Evolutionary conservation across 2,113 vertebrate species (phyloP).

Genomic region (Cynopterus brachyotis): DNA sequence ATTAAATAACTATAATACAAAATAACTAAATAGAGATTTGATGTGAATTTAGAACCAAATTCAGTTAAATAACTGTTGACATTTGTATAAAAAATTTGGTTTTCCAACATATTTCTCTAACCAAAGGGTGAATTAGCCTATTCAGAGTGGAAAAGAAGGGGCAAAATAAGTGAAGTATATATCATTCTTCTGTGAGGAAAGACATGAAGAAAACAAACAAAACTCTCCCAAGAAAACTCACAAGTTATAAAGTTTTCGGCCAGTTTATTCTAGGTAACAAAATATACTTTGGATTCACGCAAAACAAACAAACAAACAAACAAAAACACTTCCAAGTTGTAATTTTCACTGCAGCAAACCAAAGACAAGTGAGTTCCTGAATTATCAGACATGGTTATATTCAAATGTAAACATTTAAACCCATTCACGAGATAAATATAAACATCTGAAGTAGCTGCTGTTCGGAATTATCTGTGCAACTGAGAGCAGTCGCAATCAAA

Average conservation of each 20-base stretch:
- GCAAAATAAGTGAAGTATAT: not conserved
- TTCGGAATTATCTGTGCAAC: not conserved
- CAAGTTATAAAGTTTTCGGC: not conserved
- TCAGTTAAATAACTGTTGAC: constrained; percentile 16
- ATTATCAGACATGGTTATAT: not conserved
- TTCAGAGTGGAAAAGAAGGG: not conserved
- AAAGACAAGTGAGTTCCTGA: not conserved
- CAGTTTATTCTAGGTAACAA: not conserved
- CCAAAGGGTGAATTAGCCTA: not conserved
- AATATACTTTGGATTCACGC: constrained; percentile 32
- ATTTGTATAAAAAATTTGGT: constrained; percentile 31
- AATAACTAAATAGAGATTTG: not conserved
- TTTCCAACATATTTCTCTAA: constrained; percentile 8
- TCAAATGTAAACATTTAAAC: constrained; percentile 36
- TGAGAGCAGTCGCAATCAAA: not conserved
- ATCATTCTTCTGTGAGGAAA: not conserved
- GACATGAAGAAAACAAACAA: not conserved
- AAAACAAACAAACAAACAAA: no score
- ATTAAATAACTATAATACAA: not conserved
- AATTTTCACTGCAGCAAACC: constrained; percentile 39
- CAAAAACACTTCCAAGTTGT: constrained; percentile 43
- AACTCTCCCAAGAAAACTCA: not conserved
- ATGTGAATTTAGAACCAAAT: constrained; percentile 14
- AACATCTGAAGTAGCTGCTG: constrained; percentile 4
- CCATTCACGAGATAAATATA: constrained; percentile 32